These are phyloP conservation scores for Drosophila aldrichi DNA, from an alignment of 2,888 invertebrate genomes.

Conservation along the genomic window DNA sequence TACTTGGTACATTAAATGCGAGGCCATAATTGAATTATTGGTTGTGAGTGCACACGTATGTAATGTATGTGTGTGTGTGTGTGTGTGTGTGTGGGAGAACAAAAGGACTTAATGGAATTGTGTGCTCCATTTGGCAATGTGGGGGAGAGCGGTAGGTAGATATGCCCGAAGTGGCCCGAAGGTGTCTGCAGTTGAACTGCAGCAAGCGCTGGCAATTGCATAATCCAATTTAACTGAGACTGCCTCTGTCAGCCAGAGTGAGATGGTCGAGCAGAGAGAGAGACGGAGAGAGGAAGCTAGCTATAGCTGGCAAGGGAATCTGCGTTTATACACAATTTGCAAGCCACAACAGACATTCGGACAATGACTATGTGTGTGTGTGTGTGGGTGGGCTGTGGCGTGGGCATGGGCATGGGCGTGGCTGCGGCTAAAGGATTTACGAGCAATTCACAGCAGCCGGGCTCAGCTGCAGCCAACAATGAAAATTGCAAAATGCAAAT, in stretches of 20 bases:
- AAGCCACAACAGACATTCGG: slow-evolving; percentile 46
- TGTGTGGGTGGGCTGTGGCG: slow-evolving; percentile 15
- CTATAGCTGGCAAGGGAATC: slow-evolving; percentile 23
- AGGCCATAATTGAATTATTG: slow-evolving; percentile 71
- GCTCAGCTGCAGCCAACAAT: slow-evolving; percentile 55
- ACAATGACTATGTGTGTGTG: slow-evolving; percentile 30
- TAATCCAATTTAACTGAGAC: slow-evolving; percentile 66
- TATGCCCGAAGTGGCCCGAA: slow-evolving; percentile 30
- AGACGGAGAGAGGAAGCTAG: neutral
- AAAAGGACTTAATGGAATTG: slow-evolving; percentile 63
- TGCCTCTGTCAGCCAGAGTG: slow-evolving; percentile 2
- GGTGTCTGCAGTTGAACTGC: slow-evolving; percentile 34
- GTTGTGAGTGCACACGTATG: slow-evolving; percentile 7
- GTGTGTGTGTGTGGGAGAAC: slow-evolving; percentile 20
- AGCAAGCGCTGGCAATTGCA: slow-evolving; percentile 52
- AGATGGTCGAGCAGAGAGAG: slow-evolving; percentile 4
- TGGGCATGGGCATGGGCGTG: slow-evolving; percentile 30
- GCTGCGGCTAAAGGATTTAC: slow-evolving; percentile 69
- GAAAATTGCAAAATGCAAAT: slow-evolving; percentile 67
- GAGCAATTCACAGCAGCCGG: slow-evolving; percentile 53
- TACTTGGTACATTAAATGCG: slow-evolving; percentile 65
- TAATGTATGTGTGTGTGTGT: neutral
- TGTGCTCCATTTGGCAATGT: slow-evolving; percentile 45
- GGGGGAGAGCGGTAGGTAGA: slow-evolving; percentile 13
- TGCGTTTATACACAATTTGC: slow-evolving; percentile 35